Evolutionary conservation across 2,113 vertebrate species (phyloP), one percentile per base, ranked within the genome.

Genomic region (Fukomys damarensis): DNA sequence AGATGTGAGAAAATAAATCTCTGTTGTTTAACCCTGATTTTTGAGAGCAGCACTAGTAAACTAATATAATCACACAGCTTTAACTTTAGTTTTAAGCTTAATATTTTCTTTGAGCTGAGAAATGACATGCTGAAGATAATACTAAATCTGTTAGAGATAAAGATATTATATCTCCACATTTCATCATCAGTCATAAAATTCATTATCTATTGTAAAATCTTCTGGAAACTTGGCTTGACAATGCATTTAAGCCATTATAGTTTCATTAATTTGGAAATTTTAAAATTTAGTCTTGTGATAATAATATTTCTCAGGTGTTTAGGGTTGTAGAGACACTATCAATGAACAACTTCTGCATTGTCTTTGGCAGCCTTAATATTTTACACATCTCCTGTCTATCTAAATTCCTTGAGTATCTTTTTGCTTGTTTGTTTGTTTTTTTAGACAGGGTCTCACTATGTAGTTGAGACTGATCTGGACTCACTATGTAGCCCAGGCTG

Each of bases 51-150:
- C 10, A 20, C 17, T 32, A 74, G 54, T 20, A 91, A 91, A 63
- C 49, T 30, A 76, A 56, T 49, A 87, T 0, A 28, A 3, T 30
- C 19, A 9, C 1, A 56, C 72, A 72, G 19, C 24, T 84, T 72
- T 95, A 91, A 85, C 19, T 38, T 59, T 76, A 68, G 10, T 54
- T 92, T 90, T 91, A 88, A 94, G 9, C 1, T 61, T 91, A 17
- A 93, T 93, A 19, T 91, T 85, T 91, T 86, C 35, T 79, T 68
- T 90, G 32, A 94, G 1, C 35, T 76, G 2, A 7, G 49, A 86
- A 89, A 54, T 77, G 19, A 35, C 63, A 61, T 30, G 24, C 19
- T 84, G 46, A 85, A 49, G 19, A 11, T 12, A 82, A 38, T 81
- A 46, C 0, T 5, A 30, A 2, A 58, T 79, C 84, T 87, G 35